Evolutionary conservation across 2,888 invertebrate species (phyloP), one percentile per base, ranked within the genome.

Genomic region (Lissocephala sabroskyi): DNA sequence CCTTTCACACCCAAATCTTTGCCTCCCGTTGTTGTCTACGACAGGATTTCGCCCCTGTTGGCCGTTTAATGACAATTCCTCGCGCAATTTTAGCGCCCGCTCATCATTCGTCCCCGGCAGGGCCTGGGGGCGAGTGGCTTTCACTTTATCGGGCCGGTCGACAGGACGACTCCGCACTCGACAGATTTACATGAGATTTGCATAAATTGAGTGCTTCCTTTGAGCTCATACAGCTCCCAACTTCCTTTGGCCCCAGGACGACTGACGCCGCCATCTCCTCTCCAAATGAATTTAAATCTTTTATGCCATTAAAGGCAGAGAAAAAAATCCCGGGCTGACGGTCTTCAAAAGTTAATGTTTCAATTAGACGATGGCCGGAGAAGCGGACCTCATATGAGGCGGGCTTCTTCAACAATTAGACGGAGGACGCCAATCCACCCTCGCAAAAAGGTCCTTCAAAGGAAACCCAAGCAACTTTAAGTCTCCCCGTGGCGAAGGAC

Each of bases 171-270:
- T 30, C 30, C 39, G 33, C 63, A 65, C 70, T 77, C 67, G 59
- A 71, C 77, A 75, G 77, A 80, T 80, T 80, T 80, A 77, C 79
- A 80, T 80, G 76, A 66, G 77, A 80, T 80, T 80, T 80, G 71
- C 80, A 80, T 80, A 79, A 80, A 79, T 80, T 79, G 77, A 75
- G 73, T 63, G 78, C 60, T 78, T 75, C 76, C 79, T 78, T 78
- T 78, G 67, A 79, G 68, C 61, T 60, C 44, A 60, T 23, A 43
- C 33, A 3, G 41, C 29, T 33, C 18, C 3, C 23, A 23, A 23
- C 3, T 7, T 7, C 26, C 29, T 14, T 10, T 16, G 33, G 41
- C 56, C 49, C 52, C 35, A 37, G 35, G 52, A 49, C 28, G 10
- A 9, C 16, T 26, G 14, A 41, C 44, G 11, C 29, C 45, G 14